Conservation (phyloP, 2,797 vertebrate species). For the Megaceryle alcyon region DNA sequence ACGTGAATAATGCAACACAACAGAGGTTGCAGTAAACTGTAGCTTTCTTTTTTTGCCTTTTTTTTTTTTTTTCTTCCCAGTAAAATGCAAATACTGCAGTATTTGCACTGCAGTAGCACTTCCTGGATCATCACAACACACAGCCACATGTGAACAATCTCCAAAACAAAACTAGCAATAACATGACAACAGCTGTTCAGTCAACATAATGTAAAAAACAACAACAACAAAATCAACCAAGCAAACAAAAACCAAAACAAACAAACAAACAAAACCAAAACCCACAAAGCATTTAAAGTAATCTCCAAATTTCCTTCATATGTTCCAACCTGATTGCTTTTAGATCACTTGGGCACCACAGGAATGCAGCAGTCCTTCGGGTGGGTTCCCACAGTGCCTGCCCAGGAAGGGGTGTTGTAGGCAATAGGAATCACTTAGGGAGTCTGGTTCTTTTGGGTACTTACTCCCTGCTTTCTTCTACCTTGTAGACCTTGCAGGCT, state of each 20-base stretch:
- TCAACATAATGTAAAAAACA: no score
- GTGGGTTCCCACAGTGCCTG: not conserved
- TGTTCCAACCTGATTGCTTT: not conserved
- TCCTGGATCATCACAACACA: not conserved
- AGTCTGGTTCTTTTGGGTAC: rapidly evolving
- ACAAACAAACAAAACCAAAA: no score
- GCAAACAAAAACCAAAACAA: not conserved
- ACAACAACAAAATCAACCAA: no score
- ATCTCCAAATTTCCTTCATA: not conserved
- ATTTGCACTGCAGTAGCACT: not conserved
- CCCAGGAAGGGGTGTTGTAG: not conserved
- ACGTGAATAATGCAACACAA: not conserved
- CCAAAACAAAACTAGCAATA: not conserved
- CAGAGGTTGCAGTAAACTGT: not conserved
- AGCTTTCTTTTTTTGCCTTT: no score
- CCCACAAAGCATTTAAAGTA: not conserved
- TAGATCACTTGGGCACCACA: not conserved
- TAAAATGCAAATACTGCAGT: no score
- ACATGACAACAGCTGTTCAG: not conserved
- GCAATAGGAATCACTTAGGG: not conserved
- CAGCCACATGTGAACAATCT: rapidly evolving
- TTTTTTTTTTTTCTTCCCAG: no score
- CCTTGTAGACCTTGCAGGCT: not conserved
- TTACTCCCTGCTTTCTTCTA: not conserved
- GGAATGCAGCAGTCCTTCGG: not conserved